phyloP scores from a whole-genome alignment of 1,140 invertebrate species.

The Pseudoatta argentina region DNA sequence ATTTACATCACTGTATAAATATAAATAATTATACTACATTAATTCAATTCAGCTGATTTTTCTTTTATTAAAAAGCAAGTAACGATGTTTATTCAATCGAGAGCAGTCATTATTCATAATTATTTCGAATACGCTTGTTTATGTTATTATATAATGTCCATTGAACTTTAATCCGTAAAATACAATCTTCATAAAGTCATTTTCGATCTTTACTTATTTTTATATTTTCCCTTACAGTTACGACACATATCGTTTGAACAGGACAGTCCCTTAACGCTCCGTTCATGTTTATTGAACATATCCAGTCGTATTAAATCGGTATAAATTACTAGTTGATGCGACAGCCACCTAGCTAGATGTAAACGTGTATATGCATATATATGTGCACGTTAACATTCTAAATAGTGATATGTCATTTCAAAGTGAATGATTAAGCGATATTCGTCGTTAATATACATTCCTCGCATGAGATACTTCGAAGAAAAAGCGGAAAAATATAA shows the following conservation, averaged over 20 bases:
- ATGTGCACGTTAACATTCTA: conserved; percentile 1
- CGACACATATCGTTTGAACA: background rate
- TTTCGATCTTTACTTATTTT: background rate
- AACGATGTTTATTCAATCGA: background rate
- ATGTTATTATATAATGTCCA: background rate
- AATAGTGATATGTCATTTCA: conserved; percentile 22
- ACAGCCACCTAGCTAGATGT: background rate
- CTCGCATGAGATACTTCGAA: background rate
- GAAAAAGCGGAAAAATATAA: background rate
- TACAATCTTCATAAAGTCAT: background rate
- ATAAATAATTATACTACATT: background rate
- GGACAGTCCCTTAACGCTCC: background rate
- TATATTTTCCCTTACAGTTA: conserved; percentile 5
- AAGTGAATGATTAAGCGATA: conserved; percentile 20
- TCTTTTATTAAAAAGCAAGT: background rate
- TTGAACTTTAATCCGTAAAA: background rate
- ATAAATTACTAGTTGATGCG: conserved; percentile 64
- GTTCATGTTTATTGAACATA: conserved; percentile 64
- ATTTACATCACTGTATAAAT: background rate
- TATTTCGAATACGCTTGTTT: background rate
- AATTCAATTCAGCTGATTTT: background rate
- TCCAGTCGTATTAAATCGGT: conserved; percentile 58
- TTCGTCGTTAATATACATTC: conserved; percentile 23
- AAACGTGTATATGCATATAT: background rate
- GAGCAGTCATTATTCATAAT: background rate